phyloP scores from a whole-genome alignment of 2,113 vertebrate species.

The Labeo catla region DNA sequence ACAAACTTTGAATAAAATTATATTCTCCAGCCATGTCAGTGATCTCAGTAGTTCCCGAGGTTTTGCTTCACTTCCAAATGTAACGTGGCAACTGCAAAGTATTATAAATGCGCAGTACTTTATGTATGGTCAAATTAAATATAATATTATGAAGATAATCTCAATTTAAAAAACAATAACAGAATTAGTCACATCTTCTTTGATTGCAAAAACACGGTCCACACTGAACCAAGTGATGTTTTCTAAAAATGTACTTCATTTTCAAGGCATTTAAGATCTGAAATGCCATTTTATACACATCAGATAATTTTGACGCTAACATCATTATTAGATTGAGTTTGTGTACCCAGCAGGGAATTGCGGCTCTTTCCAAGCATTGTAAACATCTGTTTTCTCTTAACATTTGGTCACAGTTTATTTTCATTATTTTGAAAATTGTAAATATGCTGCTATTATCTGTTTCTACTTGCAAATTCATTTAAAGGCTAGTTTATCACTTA shows the following conservation, averaged over 20 bases:
- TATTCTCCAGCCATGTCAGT: conserved; percentile 18
- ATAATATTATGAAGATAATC: neutral
- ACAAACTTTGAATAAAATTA: conserved; percentile 18
- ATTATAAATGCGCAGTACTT: neutral
- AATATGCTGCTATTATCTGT: conserved; percentile 24
- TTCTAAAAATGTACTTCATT: neutral
- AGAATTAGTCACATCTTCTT: neutral
- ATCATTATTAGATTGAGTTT: conserved; percentile 26
- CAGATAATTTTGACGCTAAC: conserved; percentile 22
- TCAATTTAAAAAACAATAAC: neutral
- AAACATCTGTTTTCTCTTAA: conserved; percentile 21
- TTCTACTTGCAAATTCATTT: conserved; percentile 19
- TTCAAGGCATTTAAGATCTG: conserved; percentile 1
- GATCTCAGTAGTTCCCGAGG: neutral
- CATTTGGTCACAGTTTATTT: conserved; percentile 42
- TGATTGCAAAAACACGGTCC: neutral
- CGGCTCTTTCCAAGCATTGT: conserved; percentile 1
- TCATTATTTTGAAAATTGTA: conserved; percentile 26
- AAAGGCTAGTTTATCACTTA: conserved; percentile 21
- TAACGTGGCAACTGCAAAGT: neutral
- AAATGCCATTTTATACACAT: neutral
- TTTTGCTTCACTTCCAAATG: neutral
- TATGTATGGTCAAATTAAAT: neutral
- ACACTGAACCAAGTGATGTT: neutral
- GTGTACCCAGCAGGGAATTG: conserved; percentile 19